A percentile compares a stretch with the other conserved stretches of the same genome.
Evolutionary conservation across 2,113 vertebrate species (phyloP).

Genomic region (Bostrychus sinensis): DNA sequence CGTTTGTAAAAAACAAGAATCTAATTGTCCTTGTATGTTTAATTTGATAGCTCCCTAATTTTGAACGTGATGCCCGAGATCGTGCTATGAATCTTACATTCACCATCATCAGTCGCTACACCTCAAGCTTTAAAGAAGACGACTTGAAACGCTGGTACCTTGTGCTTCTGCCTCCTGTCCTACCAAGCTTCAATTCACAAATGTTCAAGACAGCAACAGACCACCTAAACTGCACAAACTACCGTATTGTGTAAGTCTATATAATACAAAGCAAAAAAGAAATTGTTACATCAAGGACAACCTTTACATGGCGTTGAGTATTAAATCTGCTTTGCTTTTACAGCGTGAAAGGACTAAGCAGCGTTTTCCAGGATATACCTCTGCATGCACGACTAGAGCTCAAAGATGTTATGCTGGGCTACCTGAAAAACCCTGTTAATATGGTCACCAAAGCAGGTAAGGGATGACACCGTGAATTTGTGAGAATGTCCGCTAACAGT

Average conservation of each 20-base stretch:
- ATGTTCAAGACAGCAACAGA: constrained; percentile 36
- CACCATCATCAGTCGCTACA: constrained; percentile 26
- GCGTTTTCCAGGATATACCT: neutral
- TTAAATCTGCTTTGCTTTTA: neutral
- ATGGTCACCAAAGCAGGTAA: constrained; percentile 19
- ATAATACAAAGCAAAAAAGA: neutral
- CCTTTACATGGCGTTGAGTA: neutral
- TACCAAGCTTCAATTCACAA: constrained; percentile 45
- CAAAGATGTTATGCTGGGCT: constrained; percentile 10
- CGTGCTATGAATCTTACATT: constrained; percentile 58
- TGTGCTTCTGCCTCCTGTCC: constrained; percentile 33
- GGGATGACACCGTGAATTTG: neutral
- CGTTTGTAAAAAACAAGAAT: neutral
- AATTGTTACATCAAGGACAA: neutral
- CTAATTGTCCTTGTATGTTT: neutral
- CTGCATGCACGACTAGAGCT: neutral
- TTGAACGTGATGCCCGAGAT: constrained; percentile 34
- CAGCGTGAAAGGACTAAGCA: constrained; percentile 28
- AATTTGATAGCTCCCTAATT: constrained; percentile 5
- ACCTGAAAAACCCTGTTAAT: constrained; percentile 8
- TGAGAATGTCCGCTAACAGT: too few relatives aligned
- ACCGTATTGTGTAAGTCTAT: constrained; percentile 44
- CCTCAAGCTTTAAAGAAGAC: constrained; percentile 1
- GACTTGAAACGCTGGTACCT: constrained; percentile 33
- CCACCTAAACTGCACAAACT: constrained; percentile 35